These are phyloP conservation scores for Pantelozetes paolii DNA, from an alignment of 2,888 invertebrate species.

Conservation along the genomic window DNA sequence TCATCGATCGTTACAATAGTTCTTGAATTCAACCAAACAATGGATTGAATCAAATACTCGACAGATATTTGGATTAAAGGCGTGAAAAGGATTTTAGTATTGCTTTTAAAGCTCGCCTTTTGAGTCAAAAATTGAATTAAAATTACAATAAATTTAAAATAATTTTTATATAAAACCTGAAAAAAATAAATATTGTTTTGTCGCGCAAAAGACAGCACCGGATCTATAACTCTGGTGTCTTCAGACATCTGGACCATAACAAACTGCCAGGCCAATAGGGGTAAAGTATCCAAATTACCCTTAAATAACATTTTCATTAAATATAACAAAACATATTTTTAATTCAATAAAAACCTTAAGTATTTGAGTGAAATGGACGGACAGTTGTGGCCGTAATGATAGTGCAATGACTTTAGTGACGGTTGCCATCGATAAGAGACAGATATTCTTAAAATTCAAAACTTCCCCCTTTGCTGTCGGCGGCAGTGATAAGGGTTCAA, in stretches of 20 bases:
- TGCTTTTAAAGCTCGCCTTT: conserved; percentile 53
- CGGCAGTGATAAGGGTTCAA: conserved; percentile 65
- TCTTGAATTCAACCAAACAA: conserved; percentile 69
- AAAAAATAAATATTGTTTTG: conserved; percentile 79
- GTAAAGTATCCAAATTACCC: conserved; percentile 67
- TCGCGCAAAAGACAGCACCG: conserved; percentile 82
- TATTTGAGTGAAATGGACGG: conserved; percentile 71
- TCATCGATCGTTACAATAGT: conserved; percentile 80
- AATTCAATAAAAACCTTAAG: conserved; percentile 60
- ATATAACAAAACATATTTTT: background rate
- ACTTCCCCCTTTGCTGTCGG: conserved; percentile 61
- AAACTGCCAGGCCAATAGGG: conserved; percentile 87
- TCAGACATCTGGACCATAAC: conserved; percentile 71
- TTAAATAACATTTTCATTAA: conserved; percentile 44
- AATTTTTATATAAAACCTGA: conserved; percentile 57
- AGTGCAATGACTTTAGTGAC: conserved; percentile 82
- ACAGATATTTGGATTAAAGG: conserved; percentile 67
- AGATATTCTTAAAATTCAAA: conserved; percentile 61
- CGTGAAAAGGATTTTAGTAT: conserved; percentile 57
- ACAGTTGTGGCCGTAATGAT: conserved; percentile 69
- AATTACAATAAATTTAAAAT: conserved; percentile 29
- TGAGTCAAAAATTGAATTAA: conserved; percentile 40
- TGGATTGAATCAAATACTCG: conserved; percentile 67
- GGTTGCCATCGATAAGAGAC: conserved; percentile 86
- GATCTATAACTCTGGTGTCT: conserved; percentile 66